These are phyloP conservation scores for Chrysotoxum bicinctum DNA, from an alignment of 2,888 invertebrate species.

Conservation along the genomic window DNA sequence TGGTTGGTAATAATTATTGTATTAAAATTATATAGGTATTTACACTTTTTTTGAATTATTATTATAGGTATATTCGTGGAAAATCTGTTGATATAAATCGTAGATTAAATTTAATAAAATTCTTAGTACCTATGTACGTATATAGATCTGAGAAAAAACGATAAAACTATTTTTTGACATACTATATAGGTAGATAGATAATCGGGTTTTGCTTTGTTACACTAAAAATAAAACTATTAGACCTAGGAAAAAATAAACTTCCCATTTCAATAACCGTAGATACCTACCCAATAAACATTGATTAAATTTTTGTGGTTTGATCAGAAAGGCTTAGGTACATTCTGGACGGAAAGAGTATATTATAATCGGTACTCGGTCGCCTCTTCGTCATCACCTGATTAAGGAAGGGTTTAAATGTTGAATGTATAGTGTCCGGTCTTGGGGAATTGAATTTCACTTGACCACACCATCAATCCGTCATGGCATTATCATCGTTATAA, in stretches of 20 bases:
- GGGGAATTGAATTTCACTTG: slow-evolving; percentile 62
- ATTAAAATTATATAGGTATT: too few relatives aligned
- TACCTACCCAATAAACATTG: slow-evolving; percentile 54
- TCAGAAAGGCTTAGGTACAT: not conserved
- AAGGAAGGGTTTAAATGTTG: not conserved
- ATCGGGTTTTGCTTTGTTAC: not conserved
- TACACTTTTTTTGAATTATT: too few relatives aligned
- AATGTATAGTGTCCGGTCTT: slow-evolving; percentile 40
- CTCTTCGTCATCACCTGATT: not conserved
- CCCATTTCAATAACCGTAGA: slow-evolving; percentile 42
- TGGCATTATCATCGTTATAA: not conserved
- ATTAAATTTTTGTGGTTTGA: slow-evolving; percentile 55
- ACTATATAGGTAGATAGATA: too few relatives aligned
- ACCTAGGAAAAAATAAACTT: not conserved
- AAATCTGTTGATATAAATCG: too few relatives aligned
- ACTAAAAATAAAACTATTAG: not conserved
- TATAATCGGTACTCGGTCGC: not conserved
- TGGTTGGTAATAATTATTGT: too few relatives aligned
- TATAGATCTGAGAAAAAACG: too few relatives aligned
- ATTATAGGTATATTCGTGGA: too few relatives aligned
- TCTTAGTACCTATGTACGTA: too few relatives aligned
- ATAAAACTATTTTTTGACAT: too few relatives aligned
- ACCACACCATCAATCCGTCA: slow-evolving; percentile 37
- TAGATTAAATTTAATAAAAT: too few relatives aligned
- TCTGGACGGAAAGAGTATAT: not conserved